Evolutionary conservation across 2,797 vertebrate genomes (phyloP).

Genomic region (Mormyrus proboscirostris): DNA sequence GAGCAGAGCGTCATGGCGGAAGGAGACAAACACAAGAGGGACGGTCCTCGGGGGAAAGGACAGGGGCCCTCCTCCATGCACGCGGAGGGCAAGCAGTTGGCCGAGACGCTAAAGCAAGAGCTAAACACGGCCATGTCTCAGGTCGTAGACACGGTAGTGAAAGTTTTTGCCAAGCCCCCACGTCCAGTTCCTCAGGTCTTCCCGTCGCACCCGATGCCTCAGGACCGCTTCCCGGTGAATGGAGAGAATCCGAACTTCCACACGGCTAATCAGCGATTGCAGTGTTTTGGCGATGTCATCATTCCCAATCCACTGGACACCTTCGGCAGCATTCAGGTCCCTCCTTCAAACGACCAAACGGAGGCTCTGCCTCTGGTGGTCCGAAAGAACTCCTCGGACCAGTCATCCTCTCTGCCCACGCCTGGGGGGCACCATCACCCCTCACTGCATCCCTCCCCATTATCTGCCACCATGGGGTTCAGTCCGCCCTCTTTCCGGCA

Average conservation of each 20-base stretch:
- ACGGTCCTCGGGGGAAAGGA: constrained; percentile 61
- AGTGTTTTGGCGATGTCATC: constrained; percentile 93
- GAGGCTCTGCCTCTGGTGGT: constrained; percentile 94
- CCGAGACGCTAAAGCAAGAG: constrained; percentile 94
- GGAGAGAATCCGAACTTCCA: constrained; percentile 84
- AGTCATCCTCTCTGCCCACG: constrained; percentile 67
- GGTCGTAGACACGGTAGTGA: constrained; percentile 95
- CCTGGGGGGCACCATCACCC: constrained; percentile 71
- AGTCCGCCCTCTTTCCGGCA: constrained; percentile 91
- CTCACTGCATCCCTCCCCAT: constrained; percentile 83
- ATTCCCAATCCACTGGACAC: constrained; percentile 86
- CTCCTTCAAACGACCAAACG: constrained; percentile 81
- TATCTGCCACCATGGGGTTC: constrained; percentile 83
- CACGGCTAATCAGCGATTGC: constrained; percentile 86
- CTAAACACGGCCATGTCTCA: constrained; percentile 94
- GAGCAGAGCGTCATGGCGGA: constrained; percentile 78
- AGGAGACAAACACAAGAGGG: constrained; percentile 71
- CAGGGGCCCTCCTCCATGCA: constrained; percentile 66
- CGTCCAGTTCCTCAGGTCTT: constrained; percentile 85
- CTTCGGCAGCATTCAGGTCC: constrained; percentile 75
- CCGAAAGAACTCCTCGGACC: constrained; percentile 83
- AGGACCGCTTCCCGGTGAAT: constrained; percentile 56
- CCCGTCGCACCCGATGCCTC: constrained; percentile 60
- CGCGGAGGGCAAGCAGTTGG: constrained; percentile 79
- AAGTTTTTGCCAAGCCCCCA: constrained; percentile 84